Conservation (phyloP, 2,113 vertebrate genomes). For the Rhizomys pruinosus region DNA sequence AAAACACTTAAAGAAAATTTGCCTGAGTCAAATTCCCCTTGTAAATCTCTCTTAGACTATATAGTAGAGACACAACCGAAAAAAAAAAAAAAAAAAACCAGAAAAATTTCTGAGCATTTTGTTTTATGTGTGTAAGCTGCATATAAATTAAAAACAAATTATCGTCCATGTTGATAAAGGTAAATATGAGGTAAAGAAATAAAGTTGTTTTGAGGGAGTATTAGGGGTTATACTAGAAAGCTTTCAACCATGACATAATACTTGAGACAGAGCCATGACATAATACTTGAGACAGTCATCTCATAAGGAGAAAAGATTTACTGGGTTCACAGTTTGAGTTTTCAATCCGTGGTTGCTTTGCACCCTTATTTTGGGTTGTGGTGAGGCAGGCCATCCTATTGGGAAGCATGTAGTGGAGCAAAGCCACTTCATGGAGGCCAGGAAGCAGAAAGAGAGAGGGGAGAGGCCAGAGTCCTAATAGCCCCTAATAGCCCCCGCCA, state of each 20-base stretch:
- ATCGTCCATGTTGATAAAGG: neutral
- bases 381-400: neutral
- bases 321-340: neutral
- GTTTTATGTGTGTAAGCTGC: neutral
- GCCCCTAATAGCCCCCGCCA: neutral
- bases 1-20: slow-evolving; percentile 34
- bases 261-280: neutral
- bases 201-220: neutral
- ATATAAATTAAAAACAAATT: neutral
- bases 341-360: neutral
- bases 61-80: slow-evolving; percentile 18
- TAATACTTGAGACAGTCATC: neutral
- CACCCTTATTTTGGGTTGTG: neutral
- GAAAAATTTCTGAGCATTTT: neutral
- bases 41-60: neutral
- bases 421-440: neutral
- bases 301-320: neutral
- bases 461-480: neutral
- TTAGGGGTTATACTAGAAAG: neutral
- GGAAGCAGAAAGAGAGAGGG: neutral
- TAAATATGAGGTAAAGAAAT: slow-evolving; percentile 8
- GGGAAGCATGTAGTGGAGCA: neutral
- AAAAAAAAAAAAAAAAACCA: no score
- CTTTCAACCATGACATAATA: neutral
- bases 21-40: neutral